These are phyloP conservation scores for Netelia virgata DNA, from an alignment of 2,888 invertebrate genomes.

Conservation along the genomic window DNA sequence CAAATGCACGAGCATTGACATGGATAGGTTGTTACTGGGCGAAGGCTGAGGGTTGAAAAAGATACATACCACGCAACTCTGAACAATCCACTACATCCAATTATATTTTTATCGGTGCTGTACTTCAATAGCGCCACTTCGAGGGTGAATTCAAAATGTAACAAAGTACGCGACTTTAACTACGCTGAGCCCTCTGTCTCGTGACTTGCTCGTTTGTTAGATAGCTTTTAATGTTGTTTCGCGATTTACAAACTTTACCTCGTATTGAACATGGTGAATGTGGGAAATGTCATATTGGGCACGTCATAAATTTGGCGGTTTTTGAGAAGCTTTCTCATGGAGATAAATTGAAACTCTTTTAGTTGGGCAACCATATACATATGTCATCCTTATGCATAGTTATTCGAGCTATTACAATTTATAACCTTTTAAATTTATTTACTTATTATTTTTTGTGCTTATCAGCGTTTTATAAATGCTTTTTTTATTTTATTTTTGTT, in stretches of 20 bases:
- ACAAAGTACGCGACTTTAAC: conserved; percentile 25
- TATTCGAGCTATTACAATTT: too few relatives aligned
- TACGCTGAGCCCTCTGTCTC: conserved; percentile 1
- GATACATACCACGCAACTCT: background rate
- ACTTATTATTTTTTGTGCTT: too few relatives aligned
- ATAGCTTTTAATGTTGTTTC: background rate
- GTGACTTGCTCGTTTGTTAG: background rate
- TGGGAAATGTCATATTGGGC: background rate
- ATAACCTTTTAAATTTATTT: too few relatives aligned
- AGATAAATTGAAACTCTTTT: background rate
- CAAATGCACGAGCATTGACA: conserved; percentile 16
- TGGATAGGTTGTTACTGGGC: background rate
- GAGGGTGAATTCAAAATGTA: background rate
- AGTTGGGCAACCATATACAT: too few relatives aligned
- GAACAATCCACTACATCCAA: conserved; percentile 24
- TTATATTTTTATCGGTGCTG: conserved; percentile 18
- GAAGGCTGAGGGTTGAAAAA: conserved; percentile 3
- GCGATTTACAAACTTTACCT: background rate
- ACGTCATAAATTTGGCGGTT: background rate
- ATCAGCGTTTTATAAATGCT: too few relatives aligned
- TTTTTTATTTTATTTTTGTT: too few relatives aligned
- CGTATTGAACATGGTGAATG: background rate
- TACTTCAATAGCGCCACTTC: background rate
- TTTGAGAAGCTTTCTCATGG: background rate
- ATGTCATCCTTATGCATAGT: too few relatives aligned